Evolutionary conservation across 2,113 vertebrate genomes (phyloP).

Genomic region (Malurus cyaneus): DNA sequence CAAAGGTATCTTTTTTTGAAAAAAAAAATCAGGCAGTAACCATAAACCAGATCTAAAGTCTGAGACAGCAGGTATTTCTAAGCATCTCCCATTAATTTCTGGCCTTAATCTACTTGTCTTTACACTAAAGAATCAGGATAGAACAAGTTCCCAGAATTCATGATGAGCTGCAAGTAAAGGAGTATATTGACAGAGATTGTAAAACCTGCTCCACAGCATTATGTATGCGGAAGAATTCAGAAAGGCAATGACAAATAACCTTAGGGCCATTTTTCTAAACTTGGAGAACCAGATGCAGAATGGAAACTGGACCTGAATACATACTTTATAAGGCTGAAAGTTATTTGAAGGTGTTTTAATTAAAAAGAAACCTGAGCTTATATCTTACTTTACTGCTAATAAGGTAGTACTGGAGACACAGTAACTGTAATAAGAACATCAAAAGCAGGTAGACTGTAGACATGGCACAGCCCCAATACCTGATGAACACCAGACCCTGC

Average conservation of each 20-base stretch:
- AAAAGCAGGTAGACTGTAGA: background rate
- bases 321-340: background rate
- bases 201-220: slow-evolving; percentile 46
- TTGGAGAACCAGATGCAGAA: background rate
- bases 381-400: background rate
- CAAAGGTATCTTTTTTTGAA: background rate
- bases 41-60: background rate
- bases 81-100: background rate
- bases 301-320: background rate
- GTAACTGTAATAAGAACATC: background rate
- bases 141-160: slow-evolving; percentile 16
- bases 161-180: background rate
- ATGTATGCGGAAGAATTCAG: background rate
- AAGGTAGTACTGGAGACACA: background rate
- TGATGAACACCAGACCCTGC: background rate
- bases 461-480: background rate
- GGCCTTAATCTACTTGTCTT: background rate
- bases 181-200: background rate
- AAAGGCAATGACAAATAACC: slow-evolving; percentile 37
- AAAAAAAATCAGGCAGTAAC: background rate
- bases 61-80: background rate
- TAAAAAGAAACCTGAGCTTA: background rate
- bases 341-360: background rate
- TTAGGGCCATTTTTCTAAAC: background rate
- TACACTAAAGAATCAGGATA: background rate